Base-by-base conservation (phyloP, 2,797 vertebrate genomes). In the Australoheros facetus region DNA sequence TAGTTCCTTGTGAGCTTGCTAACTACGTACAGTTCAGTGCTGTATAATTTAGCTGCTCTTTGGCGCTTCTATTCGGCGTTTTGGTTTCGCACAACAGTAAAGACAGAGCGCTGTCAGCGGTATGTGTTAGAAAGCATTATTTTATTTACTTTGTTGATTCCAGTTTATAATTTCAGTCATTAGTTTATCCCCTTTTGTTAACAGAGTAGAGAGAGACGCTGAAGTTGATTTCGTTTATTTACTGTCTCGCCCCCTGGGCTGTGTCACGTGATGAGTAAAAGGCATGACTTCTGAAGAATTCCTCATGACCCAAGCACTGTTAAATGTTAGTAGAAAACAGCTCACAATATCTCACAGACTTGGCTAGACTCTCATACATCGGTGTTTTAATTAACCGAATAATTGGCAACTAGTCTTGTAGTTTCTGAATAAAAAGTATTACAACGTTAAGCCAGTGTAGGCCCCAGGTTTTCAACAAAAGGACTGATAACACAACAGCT, bases 221-320 rank as follows among this genome's bases (percentile, higher is more conserved):
- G 42, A 78, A 37, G 21, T 37, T 1, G 48, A 37, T 56, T 17
- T 11, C 9, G 5, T 70, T 69, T 71, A 21, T 75, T 77, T 70
- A 14, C 23, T 23, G 34, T 59, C 45, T 57, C 34, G 56, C 4
- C 57, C 79, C 58, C 10, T 34, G 71, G 79, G 59, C n/a, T 3
- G 28, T 56, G 80, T 89, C 81, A 89, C 71, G 58, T 89, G 77
- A 74, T 85, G 77, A 72, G 64, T 69, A 55, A 77, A 75, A 75
- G 30, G 34, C 66, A 69, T 85, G 78, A 80, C 85, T 79, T 53
- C 6, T 72, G 14, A 37, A 76, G 14, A 48, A 9, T 9, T 56
- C 17, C 34, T 72, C 23, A 62, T 88, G 64, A 80, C 71, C 80
- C 16, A 70, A 53, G 6, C 3, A 8, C 4, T 34, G 51, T 81